Evolutionary conservation across 2,888 invertebrate species (phyloP).

Genomic region (Ypsolopha sequella): DNA sequence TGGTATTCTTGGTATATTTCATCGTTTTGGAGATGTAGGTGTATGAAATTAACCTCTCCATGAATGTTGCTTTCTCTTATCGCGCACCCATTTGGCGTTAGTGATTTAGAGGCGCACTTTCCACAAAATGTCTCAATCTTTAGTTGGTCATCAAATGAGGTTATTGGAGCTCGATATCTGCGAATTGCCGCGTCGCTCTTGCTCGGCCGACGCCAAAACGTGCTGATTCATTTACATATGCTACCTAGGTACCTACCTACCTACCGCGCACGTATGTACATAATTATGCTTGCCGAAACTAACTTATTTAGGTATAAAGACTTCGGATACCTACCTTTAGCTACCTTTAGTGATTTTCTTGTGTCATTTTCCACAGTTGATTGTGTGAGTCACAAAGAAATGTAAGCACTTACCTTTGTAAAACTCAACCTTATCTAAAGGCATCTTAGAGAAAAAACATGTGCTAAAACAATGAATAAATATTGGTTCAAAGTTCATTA

Average conservation of each 20-base stretch:
- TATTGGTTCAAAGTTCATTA: too few species aligned
- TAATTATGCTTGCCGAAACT: too few species aligned
- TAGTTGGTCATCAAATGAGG: constrained; percentile 42
- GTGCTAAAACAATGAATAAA: too few species aligned
- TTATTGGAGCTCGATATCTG: constrained; percentile 52
- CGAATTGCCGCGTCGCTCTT: constrained; percentile 63
- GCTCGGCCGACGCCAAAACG: constrained; percentile 57
- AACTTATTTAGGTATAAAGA: too few species aligned
- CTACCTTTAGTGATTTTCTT: too few species aligned
- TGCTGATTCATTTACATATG: constrained; percentile 68
- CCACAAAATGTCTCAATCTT: constrained; percentile 24
- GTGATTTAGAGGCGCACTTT: constrained; percentile 28
- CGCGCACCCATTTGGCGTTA: constrained; percentile 35
- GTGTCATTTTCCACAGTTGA: too few species aligned
- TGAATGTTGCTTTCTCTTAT: constrained; percentile 63
- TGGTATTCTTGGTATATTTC: constrained; percentile 3
- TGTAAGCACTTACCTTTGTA: too few species aligned
- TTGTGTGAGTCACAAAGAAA: too few species aligned
- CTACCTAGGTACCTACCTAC: constrained; percentile 15
- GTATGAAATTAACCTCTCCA: constrained; percentile 57
- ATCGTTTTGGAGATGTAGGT: constrained; percentile 39
- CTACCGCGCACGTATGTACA: not conserved
- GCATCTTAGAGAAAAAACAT: too few species aligned
- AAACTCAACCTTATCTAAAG: too few species aligned
- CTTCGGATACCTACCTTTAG: too few species aligned